Percentiles rank a stretch among this genome's conserved stretches.
These are phyloP conservation scores for Ciona savignyi DNA, from an alignment of 23 tunicate genomes.

Conservation along the genomic window DNA sequence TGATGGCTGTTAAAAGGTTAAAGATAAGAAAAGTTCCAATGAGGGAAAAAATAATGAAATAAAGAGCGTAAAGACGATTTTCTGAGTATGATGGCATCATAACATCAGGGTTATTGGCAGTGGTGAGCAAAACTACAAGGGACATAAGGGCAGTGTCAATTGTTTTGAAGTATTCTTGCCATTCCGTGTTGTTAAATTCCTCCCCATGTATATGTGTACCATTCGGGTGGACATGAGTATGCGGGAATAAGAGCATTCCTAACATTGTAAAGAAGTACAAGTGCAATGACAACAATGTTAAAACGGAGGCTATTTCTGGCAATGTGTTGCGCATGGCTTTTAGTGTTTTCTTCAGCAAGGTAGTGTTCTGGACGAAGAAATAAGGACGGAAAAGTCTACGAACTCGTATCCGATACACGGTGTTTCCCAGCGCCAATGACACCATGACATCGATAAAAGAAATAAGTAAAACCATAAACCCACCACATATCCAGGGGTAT, in stretches of 20 bases:
- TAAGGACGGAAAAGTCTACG: conserved; percentile 94
- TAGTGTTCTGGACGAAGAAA: conserved; percentile 80
- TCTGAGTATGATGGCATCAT: conserved; percentile 99
- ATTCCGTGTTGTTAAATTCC: conserved; percentile 80
- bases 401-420: conserved; percentile 59
- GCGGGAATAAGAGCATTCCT: conserved; percentile 95
- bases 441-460: conserved; percentile 66
- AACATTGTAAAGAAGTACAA: conserved; percentile 95
- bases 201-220: conserved; percentile 50
- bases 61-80: conserved; percentile 85
- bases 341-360: conserved; percentile 91
- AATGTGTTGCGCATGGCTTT: conserved; percentile 92
- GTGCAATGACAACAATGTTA: conserved; percentile 73
- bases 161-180: conserved; percentile 50
- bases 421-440: conserved; percentile 64
- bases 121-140: conserved; percentile 86
- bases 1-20: conserved; percentile 91
- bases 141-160: conserved; percentile 85
- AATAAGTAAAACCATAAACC: conserved; percentile 43
- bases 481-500: conserved; percentile 79
- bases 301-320: conserved; percentile 95
- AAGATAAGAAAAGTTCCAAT: conserved; percentile 91
- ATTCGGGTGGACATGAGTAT: conserved; percentile 33
- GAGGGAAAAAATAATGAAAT: conserved; percentile 88
- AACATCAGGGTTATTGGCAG: conserved; percentile 99